Percentiles rank a stretch among this genome's conserved stretches.
Evolutionary conservation across 2,113 vertebrate species (phyloP).

Genomic region (Vimba vimba): DNA sequence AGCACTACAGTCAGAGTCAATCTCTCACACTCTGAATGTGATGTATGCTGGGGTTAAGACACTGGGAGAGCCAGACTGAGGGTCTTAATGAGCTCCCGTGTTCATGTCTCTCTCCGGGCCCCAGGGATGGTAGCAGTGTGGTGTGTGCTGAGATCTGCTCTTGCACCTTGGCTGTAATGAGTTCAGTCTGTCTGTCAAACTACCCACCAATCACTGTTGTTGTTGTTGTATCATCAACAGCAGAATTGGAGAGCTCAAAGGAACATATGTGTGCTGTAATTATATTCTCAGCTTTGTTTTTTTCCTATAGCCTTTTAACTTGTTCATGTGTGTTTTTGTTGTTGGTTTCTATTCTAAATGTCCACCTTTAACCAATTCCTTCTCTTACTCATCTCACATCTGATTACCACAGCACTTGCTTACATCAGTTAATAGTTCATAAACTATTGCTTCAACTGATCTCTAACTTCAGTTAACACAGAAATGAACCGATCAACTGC

Average conservation of each 20-base stretch:
- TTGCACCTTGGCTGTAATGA: constrained; percentile 27
- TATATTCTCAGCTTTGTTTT: constrained; percentile 19
- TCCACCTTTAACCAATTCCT: neutral
- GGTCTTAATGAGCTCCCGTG: constrained; percentile 45
- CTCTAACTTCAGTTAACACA: too few relatives aligned
- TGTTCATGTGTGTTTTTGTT: neutral
- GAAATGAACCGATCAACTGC: too few relatives aligned
- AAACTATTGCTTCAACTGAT: too few relatives aligned
- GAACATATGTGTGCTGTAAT: neutral
- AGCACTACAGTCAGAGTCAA: constrained; percentile 6
- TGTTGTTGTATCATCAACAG: neutral
- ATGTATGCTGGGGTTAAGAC: constrained; percentile 26
- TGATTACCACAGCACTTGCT: too few relatives aligned
- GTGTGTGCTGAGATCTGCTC: constrained; percentile 20
- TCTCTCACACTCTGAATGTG: constrained; percentile 24
- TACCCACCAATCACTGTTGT: neutral
- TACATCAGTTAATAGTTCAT: too few relatives aligned
- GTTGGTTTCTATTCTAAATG: constrained; percentile 9
- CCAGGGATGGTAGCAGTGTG: neutral
- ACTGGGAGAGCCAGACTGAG: constrained; percentile 17
- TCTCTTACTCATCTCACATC: neutral
- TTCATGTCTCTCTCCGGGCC: constrained; percentile 17
- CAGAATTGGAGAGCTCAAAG: constrained; percentile 2
- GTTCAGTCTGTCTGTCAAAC: constrained; percentile 38
- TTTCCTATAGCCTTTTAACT: neutral